phyloP scores from a whole-genome alignment of 2,888 invertebrate species.

The Saturnia pavonia region DNA sequence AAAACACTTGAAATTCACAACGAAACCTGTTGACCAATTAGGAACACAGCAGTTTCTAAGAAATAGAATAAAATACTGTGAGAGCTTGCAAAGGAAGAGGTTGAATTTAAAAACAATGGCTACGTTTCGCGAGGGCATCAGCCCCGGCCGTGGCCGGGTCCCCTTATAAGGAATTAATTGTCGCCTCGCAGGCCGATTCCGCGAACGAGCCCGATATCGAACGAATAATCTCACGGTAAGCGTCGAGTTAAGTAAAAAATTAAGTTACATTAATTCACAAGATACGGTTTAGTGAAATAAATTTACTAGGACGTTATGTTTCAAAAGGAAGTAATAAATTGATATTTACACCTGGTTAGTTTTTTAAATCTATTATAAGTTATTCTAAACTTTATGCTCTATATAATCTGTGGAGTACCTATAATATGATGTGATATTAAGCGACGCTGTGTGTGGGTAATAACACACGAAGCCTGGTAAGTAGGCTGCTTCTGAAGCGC shows the following conservation, averaged over 20 bases:
- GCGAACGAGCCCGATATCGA: conserved; percentile 43
- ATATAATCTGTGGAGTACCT: no score
- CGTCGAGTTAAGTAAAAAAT: not conserved
- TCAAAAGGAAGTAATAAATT: conserved; percentile 2
- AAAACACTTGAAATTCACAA: conserved; percentile 35
- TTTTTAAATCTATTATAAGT: not conserved
- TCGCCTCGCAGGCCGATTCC: conserved; percentile 41
- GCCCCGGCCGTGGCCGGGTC: conserved; percentile 23
- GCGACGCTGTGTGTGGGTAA: no score
- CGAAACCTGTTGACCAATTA: conserved; percentile 38
- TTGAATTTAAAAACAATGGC: conserved; percentile 42
- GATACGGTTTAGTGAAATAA: conserved; percentile 6
- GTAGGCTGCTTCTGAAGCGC: no score
- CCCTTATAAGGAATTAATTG: conserved; percentile 48
- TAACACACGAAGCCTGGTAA: no score
- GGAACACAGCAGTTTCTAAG: conserved; percentile 37
- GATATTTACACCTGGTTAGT: not conserved
- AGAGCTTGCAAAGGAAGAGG: conserved; percentile 11
- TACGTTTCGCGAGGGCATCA: conserved; percentile 40
- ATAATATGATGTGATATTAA: no score
- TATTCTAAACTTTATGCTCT: no score
- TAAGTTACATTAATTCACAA: not conserved
- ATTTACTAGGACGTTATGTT: not conserved
- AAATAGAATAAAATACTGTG: conserved; percentile 38
- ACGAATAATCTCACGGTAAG: conserved; percentile 33